Evolutionary conservation across 2,797 vertebrate genomes (phyloP), one percentile per base, ranked within the genome.

Genomic region (Aulostomus chinensis): DNA sequence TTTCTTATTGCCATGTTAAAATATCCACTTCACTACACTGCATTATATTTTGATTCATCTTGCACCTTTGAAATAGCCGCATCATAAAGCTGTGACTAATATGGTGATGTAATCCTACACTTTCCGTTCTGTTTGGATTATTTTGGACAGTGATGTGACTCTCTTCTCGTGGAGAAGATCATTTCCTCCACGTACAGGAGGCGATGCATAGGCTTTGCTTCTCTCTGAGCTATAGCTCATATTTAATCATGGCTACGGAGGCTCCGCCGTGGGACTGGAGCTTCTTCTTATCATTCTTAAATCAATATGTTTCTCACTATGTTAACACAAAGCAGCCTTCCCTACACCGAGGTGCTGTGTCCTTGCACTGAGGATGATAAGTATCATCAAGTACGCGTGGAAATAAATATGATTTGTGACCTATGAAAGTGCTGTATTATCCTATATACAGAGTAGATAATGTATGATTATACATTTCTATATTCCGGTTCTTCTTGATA

Each of bases 221-320:
- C 24, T 67, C 12, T 57, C 16, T 62, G 58, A 63, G 62, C 62
- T 81, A 56, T 75, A 70, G 45, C 78, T 68, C 49, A 48, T 85
- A 79, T 88, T 88, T 86, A 86, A 88, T 88, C 83, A 86, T 76
- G 59, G 68, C 81, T 70, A 43, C 68, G 54, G 69, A 85, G 83
- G 60, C 70, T 76, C 77, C 76, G 80, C 73, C 66, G 58, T 74
- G 84, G 85, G 86, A 89, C 74, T 70, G 49, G 58, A 73, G 80
- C 81, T 80, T 86, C 85, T 76, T 81, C 80, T 84, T 90, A 91
- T 91, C 85, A 91, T 90, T 80, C 83, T 86, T 89, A 87, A 88
- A 88, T 91, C 87, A 87, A 91, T 91, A 89, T 67, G 68, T 73
- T 68, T 82, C 81, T 84, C 73, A 52, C 77, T 71, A 78, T 82